These are phyloP conservation scores for Microcebus jonahi DNA, from an alignment of 2,113 vertebrate species.

Conservation along the genomic window DNA sequence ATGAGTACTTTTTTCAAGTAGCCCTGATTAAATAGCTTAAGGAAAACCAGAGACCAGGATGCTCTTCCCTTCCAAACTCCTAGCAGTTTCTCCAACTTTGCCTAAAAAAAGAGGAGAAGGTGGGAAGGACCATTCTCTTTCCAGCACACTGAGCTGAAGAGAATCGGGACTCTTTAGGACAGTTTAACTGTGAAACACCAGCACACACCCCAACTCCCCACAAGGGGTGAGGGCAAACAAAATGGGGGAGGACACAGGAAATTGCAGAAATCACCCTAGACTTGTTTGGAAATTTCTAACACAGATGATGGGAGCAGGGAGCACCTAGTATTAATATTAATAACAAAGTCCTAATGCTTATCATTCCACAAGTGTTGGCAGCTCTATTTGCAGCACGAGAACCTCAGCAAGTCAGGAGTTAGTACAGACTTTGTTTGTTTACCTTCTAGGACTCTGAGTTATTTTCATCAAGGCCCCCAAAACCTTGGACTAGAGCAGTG, in stretches of 20 bases:
- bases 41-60: neutral
- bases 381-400: neutral
- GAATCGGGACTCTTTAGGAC: neutral
- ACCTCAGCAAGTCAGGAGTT: neutral
- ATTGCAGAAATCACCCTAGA: neutral
- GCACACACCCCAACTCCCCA: neutral
- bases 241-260: neutral
- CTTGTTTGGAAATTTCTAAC: neutral
- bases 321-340: neutral
- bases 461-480: neutral
- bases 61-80: neutral
- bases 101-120: neutral
- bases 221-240: neutral
- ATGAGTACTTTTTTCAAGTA: neutral
- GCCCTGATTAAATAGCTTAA: neutral
- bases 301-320: neutral
- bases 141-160: neutral
- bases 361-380: fast-evolving
- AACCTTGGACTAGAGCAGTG: neutral
- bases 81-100: neutral
- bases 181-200: neutral
- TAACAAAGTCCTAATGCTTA: neutral
- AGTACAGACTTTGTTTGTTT: neutral
- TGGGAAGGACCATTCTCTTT: constrained; percentile 5
- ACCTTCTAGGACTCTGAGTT: neutral